Evolutionary conservation across 64 coral and sea anemone species (phyloP).

Genomic region (Anthopleura sola): DNA sequence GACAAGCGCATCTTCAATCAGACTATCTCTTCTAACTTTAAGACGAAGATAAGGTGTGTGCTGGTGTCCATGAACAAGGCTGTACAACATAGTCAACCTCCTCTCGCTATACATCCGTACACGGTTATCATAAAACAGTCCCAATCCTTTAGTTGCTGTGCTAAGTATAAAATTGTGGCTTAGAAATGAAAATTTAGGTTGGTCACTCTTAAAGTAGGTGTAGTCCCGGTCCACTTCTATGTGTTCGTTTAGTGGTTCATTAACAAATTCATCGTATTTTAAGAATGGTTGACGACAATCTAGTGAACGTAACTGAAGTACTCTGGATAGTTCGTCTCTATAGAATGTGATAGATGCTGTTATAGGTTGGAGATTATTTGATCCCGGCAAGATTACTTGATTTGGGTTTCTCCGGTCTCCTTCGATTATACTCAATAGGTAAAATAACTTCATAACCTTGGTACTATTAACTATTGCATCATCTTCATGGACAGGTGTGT

Average conservation of each 20-base stretch:
- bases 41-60: slow-evolving; percentile 83
- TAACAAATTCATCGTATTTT: slow-evolving; percentile 88
- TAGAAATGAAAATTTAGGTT: slow-evolving; percentile 82
- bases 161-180: slow-evolving; percentile 90
- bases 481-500: slow-evolving; percentile 77
- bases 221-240: slow-evolving; percentile 93
- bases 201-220: slow-evolving; percentile 81
- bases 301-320: slow-evolving; percentile 49
- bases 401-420: slow-evolving; percentile 25
- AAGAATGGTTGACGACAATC: slow-evolving; percentile 75
- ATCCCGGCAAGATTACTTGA: not conserved
- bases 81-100: slow-evolving; percentile 83
- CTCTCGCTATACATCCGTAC: slow-evolving; percentile 95
- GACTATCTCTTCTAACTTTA: slow-evolving; percentile 84
- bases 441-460: slow-evolving; percentile 78
- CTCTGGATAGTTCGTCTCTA: slow-evolving; percentile 61
- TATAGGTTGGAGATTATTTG: slow-evolving; percentile 8
- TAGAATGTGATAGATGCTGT: not conserved
- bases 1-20: slow-evolving; percentile 97
- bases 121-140: slow-evolving; percentile 94
- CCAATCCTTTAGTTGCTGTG: slow-evolving; percentile 90
- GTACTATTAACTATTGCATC: slow-evolving; percentile 68
- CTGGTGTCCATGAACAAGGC: slow-evolving; percentile 80
- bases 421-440: slow-evolving; percentile 68
- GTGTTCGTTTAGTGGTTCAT: slow-evolving; percentile 95